Conservation (phyloP, 2,888 invertebrate genomes). For the Conops quadrifasciatus region DNA sequence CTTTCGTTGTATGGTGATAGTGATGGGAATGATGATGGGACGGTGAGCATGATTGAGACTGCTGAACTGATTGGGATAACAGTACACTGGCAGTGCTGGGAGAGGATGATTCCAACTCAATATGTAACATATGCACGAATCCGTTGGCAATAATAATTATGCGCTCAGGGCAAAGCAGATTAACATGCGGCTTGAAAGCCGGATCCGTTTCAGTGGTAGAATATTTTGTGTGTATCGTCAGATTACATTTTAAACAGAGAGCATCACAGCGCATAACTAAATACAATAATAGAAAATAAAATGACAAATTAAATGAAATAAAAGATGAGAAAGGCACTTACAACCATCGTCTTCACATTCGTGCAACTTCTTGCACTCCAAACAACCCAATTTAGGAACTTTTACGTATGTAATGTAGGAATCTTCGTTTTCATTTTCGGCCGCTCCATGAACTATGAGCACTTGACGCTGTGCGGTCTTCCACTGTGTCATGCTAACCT, state of each 20-base stretch:
- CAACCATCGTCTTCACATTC: slow-evolving; percentile 65
- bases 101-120: slow-evolving; percentile 68
- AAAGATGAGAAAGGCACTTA: slow-evolving; percentile 44
- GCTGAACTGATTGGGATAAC: slow-evolving; percentile 32
- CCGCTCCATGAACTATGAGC: slow-evolving; percentile 70
- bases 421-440: slow-evolving; percentile 64
- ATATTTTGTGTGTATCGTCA: slow-evolving; percentile 91
- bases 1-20: slow-evolving; percentile 49
- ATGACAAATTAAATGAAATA: neutral
- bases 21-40: neutral
- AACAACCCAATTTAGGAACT: slow-evolving; percentile 72
- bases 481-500: slow-evolving; percentile 73
- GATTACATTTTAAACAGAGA: slow-evolving; percentile 86
- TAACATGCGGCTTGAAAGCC: slow-evolving; percentile 75
- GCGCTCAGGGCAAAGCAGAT: slow-evolving; percentile 75
- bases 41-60: slow-evolving; percentile 49
- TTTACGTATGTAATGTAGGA: slow-evolving; percentile 64
- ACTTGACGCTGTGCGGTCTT: slow-evolving; percentile 69
- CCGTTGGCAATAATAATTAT: slow-evolving; percentile 86
- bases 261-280: slow-evolving; percentile 69
- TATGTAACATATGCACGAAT: slow-evolving; percentile 80
- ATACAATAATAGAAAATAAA: slow-evolving; percentile 1
- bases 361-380: slow-evolving; percentile 69
- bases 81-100: slow-evolving; percentile 21
- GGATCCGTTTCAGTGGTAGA: slow-evolving; percentile 89